Evolutionary conservation across 2,797 vertebrate species (phyloP).

Genomic region (Thaleichthys pacificus): DNA sequence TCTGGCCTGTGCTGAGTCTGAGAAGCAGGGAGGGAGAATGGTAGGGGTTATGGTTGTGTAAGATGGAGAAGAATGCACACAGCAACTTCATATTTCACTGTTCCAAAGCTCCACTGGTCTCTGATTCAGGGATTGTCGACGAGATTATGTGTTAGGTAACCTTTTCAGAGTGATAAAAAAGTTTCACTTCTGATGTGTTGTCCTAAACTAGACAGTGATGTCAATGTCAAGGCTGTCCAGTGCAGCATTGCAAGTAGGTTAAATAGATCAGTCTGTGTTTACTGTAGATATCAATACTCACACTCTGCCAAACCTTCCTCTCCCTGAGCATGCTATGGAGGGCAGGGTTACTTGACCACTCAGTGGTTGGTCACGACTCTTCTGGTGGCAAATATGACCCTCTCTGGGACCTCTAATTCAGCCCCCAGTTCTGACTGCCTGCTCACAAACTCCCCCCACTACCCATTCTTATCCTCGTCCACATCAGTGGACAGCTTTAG

Average conservation of each 20-base stretch:
- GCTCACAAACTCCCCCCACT: conserved; percentile 7
- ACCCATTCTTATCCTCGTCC: conserved; percentile 47
- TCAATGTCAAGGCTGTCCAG: background rate
- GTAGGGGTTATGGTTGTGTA: background rate
- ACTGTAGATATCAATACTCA: conserved; percentile 20
- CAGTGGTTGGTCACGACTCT: conserved; percentile 40
- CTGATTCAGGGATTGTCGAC: conserved; percentile 5
- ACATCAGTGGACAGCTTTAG: conserved; percentile 73
- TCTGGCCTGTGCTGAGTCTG: conserved; percentile 16
- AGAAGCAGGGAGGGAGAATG: conserved; percentile 1
- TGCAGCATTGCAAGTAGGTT: background rate
- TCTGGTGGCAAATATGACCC: conserved; percentile 40
- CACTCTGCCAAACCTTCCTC: conserved; percentile 5
- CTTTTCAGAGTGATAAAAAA: background rate
- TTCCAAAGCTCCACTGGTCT: background rate
- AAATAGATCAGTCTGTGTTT: background rate
- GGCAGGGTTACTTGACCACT: conserved; percentile 28
- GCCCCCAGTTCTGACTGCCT: conserved; percentile 26
- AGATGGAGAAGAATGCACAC: conserved; percentile 5
- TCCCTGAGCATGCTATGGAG: conserved; percentile 3
- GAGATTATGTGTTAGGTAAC: background rate
- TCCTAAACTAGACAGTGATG: conserved; percentile 7
- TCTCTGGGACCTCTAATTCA: conserved; percentile 41
- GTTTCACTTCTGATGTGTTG: background rate
- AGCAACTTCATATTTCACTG: conserved; percentile 4